Evolutionary conservation across 1,140 invertebrate genomes (phyloP), one percentile per base, ranked within the genome.

Genomic region (Oryctes rhinoceros): DNA sequence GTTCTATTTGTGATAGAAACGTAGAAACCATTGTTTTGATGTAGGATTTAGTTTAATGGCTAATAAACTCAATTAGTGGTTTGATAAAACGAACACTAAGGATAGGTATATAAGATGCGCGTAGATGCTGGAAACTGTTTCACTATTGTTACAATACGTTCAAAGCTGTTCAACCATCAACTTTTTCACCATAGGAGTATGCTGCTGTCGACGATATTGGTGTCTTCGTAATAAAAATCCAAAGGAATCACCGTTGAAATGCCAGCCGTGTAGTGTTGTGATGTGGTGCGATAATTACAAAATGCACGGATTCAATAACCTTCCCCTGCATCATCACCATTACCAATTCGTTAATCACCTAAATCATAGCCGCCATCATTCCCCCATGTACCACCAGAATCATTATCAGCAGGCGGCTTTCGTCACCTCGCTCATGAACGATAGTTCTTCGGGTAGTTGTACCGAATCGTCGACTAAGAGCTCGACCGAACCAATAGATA

Each of bases 371-470:
- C 82, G 77, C 30, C 20, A 65, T 48, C 44, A 15, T 24, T 18
- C 59, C 48, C 37, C 53, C 59, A 81, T 78, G 49, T 76, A 44
- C 67, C 37, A 78, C 47, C 30, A 78, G 0, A 53, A 53, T 59
- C n/a, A 35, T 35, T 24, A 78, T 59, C 77, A 78, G n/a, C 77
- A 78, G n/a, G n/a, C 49, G 18, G 47, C 35, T 20, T 59, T 59
- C 24, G 77, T 49, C 10, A 24, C 77, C 5, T 13, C 77, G 13
- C 20, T 49, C 6, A 13, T 76, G 44, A 76, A 47, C 47, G 37
- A 47, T 47, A 76, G 75, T 49, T 83, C 80, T 15, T 83, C 80
- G 13, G 84, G 85, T 39, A 85, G 83, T 81, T 86, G 83, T 85
- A 59, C 87, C 82, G 82, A 87, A 79, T 81, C 83, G 2, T 83